phyloP scores from a whole-genome alignment of 2,797 vertebrate species.

The Mus caroli region DNA sequence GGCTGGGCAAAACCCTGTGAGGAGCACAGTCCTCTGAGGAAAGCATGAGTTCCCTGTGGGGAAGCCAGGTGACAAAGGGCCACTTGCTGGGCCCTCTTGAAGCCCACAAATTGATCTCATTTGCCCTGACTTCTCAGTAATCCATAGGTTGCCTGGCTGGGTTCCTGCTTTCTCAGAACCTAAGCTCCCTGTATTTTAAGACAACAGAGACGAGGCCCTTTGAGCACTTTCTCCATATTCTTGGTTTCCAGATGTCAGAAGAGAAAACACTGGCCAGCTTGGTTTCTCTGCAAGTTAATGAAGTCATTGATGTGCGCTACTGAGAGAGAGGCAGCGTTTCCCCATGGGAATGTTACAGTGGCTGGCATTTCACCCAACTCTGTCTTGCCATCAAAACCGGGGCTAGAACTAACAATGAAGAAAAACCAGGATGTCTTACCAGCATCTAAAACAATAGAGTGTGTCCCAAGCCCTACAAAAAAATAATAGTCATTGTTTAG shows the following conservation, averaged over 20 bases:
- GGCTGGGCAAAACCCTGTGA: neutral
- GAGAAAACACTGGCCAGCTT: neutral
- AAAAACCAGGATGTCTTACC: neutral
- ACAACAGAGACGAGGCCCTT: neutral
- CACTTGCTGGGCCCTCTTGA: neutral
- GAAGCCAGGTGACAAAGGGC: neutral
- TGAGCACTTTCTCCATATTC: neutral
- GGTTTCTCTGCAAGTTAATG: neutral
- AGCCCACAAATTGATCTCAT: neutral
- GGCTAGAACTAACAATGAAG: neutral
- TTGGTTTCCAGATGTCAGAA: neutral
- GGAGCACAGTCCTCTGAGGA: neutral
- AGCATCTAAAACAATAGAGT: neutral
- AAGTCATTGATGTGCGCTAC: neutral
- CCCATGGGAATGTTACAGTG: neutral
- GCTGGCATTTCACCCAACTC: neutral
- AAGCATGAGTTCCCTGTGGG: neutral
- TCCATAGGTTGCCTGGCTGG: too few species aligned
- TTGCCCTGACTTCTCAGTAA: neutral
- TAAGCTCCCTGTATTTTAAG: neutral
- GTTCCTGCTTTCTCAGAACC: neutral
- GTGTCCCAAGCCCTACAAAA: neutral
- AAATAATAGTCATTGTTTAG: neutral
- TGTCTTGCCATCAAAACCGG: neutral
- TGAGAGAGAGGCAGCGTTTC: accelerated